phyloP scores from a whole-genome alignment of 2,888 invertebrate genomes.

The Hydrotaea cyrtoneurina region DNA sequence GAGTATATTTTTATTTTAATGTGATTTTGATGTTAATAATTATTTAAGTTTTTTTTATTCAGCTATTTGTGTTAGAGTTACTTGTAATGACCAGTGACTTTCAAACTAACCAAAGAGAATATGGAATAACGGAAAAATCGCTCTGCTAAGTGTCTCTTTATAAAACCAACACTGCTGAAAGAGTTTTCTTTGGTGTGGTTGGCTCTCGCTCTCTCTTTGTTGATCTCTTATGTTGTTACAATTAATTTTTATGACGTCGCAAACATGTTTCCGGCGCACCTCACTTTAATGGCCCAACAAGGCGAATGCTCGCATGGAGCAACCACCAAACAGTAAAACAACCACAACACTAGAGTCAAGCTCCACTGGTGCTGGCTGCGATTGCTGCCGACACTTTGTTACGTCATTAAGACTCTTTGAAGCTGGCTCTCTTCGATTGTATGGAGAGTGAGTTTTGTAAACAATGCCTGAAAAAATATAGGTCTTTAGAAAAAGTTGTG shows the following conservation, averaged over 20 bases:
- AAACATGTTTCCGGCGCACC: constrained; percentile 65
- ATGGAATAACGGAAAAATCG: not conserved
- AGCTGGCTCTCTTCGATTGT: not conserved
- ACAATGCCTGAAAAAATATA: constrained; percentile 8
- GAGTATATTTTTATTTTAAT: too few species aligned
- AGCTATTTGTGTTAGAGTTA: too few species aligned
- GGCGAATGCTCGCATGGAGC: not conserved
- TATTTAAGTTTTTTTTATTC: too few species aligned
- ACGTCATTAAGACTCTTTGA: constrained; percentile 13
- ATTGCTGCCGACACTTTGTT: not conserved
- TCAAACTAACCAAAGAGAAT: constrained; percentile 36
- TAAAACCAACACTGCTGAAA: not conserved
- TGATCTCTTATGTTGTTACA: constrained; percentile 37
- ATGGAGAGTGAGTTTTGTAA: constrained; percentile 2
- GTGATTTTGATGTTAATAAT: too few species aligned
- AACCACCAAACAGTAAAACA: not conserved
- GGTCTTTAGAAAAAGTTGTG: not conserved
- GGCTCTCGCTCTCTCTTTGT: not conserved
- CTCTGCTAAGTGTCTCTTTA: constrained; percentile 14
- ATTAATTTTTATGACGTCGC: constrained; percentile 57
- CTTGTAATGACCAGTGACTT: constrained; percentile 16
- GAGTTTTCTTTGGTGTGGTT: not conserved
- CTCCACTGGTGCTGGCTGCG: not conserved
- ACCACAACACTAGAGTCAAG: not conserved
- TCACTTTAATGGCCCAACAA: constrained; percentile 52